phyloP scores from a whole-genome alignment of 1,140 invertebrate species.

The Xylocopa sonorina region DNA sequence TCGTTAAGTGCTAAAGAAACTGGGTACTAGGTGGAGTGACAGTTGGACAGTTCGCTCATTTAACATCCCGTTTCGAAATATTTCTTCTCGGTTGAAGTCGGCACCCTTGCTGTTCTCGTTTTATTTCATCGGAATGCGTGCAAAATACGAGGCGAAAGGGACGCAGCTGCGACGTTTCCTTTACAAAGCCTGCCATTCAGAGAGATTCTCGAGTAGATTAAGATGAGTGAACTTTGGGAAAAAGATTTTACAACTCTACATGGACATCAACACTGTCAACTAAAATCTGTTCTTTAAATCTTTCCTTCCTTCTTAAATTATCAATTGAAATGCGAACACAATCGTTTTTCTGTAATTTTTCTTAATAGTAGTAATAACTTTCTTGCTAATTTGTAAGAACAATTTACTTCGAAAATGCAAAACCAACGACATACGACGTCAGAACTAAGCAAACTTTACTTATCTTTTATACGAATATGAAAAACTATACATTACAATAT shows the following conservation, averaged over 20 bases:
- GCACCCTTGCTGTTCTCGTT: constrained; percentile 59
- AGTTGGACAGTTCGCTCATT: constrained; percentile 78
- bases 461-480: not conserved
- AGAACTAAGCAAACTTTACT: constrained; percentile 10
- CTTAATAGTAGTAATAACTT: too few species aligned
- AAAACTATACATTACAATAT: constrained; percentile 1
- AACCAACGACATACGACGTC: not conserved
- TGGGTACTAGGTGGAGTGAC: constrained; percentile 72
- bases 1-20: constrained; percentile 70
- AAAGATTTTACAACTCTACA: not conserved
- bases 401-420: not conserved
- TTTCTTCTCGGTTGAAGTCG: constrained; percentile 68
- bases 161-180: constrained; percentile 71
- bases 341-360: too few species aligned
- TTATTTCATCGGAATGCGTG: constrained; percentile 72
- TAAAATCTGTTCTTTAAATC: not conserved
- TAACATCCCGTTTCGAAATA: constrained; percentile 77
- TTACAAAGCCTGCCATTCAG: constrained; percentile 75
- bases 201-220: constrained; percentile 66
- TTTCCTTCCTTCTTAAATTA: too few species aligned
- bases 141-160: constrained; percentile 65
- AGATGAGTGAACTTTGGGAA: constrained; percentile 41
- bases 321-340: too few species aligned
- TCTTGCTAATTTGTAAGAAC: too few species aligned
- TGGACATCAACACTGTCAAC: not conserved